Base-by-base conservation (phyloP, 2,113 vertebrate species). In the Hipposideros armiger region DNA sequence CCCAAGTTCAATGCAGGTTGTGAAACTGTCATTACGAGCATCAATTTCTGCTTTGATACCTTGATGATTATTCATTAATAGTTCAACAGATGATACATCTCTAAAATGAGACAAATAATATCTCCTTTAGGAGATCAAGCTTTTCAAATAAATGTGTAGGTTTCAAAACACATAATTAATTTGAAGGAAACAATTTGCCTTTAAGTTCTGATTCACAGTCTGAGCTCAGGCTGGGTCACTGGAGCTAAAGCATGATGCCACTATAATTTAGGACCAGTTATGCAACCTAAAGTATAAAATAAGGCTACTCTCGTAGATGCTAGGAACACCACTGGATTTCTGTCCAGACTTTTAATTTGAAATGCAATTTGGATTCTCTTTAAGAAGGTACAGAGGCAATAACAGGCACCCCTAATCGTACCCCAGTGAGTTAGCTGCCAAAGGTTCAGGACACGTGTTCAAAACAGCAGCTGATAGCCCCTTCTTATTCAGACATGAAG, bases 21-120 rank as follows among this genome's bases (percentile, higher is more conserved):
- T 99, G 97, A 99, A 99, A 97, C 99, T 99, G 99, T 99, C 99
- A 2, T 99, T 99, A 0, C 99, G 99, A 52, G 99, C 99, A 36
- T 99, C 99, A 0, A 99, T 99, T 98, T 99, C 99, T 0, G 99
- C 99, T 97, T 99, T 99, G 98, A 99, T 99, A 36, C 99, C 99
- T 98, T 99, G 99, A 93, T 99, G 99, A 98, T 99, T 99, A 98
- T 99, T 99, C 99, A 99, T 99, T 85, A 99, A 98, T 32, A 99
- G 98, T 97, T 99, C 99, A 98, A 99, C 99, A 0, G 99, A 99
- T 0, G 99, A 99, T 90, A 99, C 99, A 62, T 99, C 99, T 98
- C 99, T 99, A 67, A 73, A 98, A 98, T 24, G 52, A 97, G 24
- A 97, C 13, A 94, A 96, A 77, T 9, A 67, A 89, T 40, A 94